Base-by-base conservation (phyloP, 2,113 vertebrate species). In the Mesocricetus auratus region DNA sequence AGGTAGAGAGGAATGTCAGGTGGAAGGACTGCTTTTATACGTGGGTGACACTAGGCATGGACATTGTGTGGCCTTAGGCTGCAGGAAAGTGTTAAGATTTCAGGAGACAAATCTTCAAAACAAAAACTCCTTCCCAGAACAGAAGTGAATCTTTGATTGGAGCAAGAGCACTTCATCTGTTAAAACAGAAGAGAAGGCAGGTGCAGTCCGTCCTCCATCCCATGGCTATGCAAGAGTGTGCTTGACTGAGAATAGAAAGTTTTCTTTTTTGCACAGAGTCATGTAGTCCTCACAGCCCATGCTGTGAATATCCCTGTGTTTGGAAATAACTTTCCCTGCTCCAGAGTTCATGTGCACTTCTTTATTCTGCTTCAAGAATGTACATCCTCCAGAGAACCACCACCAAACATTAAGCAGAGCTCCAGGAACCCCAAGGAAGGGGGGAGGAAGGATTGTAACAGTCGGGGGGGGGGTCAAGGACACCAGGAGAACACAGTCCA, bases 31-130 rank as follows among this genome's bases (percentile, higher is more conserved):
- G 45, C 53, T 81, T 96, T 91, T 94, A 13, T 56, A 68, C 86
- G 29, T 68, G 39, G 47, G n/a, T 75, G 39, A 73, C 60, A 53
- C 6, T 78, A 68, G 73, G 78, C 62, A 45, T 0, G 6, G 47
- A n/a, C 64, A 12, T 75, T 12, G 53, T 90, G 83, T 93, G 71
- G 62, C 64, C 53, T 87, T 92, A 73, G 45, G 71, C 77, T 45
- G 26, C 13, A 62, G 26, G 64, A 75, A 75, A 94, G 73, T 73
- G 47, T 53, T 71, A 64, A 47, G 94, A n/a, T 91, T 83, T 64
- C 10, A 93, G 83, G 53, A 73, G 60, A 24, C 60, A 94, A 95
- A 66, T 89, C 82, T 45, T 91, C 53, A 22, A 78, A 69, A 97
- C 93, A 56, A 60, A 0, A 94, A 45, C 75, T 66, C 21, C 36